Percentiles rank a stretch among this genome's conserved stretches.
Evolutionary conservation across 2,888 invertebrate species (phyloP).

Genomic region (Dryobota labecula): DNA sequence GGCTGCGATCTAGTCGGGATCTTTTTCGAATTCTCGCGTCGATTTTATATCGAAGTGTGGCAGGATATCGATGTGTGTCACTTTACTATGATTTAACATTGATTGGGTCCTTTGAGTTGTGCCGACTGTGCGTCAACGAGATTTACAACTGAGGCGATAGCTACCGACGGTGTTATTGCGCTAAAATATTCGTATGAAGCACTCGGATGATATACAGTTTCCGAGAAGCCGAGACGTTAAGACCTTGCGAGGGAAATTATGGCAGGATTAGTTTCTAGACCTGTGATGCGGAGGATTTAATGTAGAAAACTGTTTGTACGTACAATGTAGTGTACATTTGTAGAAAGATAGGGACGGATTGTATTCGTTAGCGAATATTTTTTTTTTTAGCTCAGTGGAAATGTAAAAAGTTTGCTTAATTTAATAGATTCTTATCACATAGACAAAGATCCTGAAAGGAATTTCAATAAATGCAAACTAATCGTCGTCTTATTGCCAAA

Average conservation of each 20-base stretch:
- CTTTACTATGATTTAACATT: slow-evolving; percentile 85
- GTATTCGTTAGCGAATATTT: too few species aligned
- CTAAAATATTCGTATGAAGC: slow-evolving; percentile 70
- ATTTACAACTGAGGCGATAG: slow-evolving; percentile 84
- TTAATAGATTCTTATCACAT: too few species aligned
- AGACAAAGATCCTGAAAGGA: neutral
- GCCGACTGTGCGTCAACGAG: slow-evolving; percentile 74
- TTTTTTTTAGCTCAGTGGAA: too few species aligned
- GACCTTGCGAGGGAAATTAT: slow-evolving; percentile 73
- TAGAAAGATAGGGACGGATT: neutral
- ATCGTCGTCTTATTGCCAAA: too few species aligned
- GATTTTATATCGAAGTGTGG: slow-evolving; percentile 76
- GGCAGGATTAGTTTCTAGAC: slow-evolving; percentile 75
- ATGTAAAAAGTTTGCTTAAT: too few species aligned
- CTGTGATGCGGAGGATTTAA: slow-evolving; percentile 63
- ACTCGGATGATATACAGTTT: slow-evolving; percentile 70
- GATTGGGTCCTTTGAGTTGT: slow-evolving; percentile 83
- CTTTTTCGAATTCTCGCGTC: slow-evolving; percentile 80
- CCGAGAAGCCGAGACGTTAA: slow-evolving; percentile 76
- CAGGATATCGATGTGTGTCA: slow-evolving; percentile 79
- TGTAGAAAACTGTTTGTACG: slow-evolving; percentile 59
- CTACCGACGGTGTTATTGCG: slow-evolving; percentile 78
- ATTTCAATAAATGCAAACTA: neutral
- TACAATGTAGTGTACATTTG: slow-evolving; percentile 38
- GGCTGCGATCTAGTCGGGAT: slow-evolving; percentile 84